Conservation (phyloP, 2,113 vertebrate genomes). For the Theristicus caerulescens region DNA sequence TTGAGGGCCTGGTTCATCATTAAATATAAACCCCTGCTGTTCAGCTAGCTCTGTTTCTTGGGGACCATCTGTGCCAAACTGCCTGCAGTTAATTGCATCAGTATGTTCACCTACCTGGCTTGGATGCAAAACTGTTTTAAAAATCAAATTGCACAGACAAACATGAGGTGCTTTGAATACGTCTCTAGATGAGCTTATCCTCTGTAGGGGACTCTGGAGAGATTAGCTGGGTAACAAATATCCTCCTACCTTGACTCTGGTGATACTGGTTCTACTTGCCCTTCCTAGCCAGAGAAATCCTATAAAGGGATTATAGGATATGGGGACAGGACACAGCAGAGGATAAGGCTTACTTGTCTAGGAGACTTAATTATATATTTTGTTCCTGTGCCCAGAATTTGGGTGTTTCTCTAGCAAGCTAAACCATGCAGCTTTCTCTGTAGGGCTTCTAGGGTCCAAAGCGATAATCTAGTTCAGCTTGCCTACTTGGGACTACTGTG, state of each 20-base stretch:
- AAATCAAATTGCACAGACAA: neutral
- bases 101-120: slow-evolving; percentile 2
- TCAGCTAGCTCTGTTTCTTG: neutral
- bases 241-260: neutral
- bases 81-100: slow-evolving; percentile 17
- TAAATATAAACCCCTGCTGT: slow-evolving; percentile 31
- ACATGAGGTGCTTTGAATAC: neutral
- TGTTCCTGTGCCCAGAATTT: neutral
- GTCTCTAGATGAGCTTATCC: neutral
- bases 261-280: neutral
- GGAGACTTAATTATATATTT: neutral
- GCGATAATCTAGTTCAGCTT: neutral
- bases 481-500: fast-evolving
- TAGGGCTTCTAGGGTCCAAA: neutral
- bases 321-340: neutral
- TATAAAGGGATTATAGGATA: slow-evolving; percentile 23
- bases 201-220: neutral
- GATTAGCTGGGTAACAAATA: neutral
- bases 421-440: neutral
- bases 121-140: neutral
- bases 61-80: slow-evolving; percentile 54
- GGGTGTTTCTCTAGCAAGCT: neutral
- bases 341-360: neutral
- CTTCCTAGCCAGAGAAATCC: neutral
- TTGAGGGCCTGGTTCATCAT: slow-evolving; percentile 34